Conservation (phyloP, 2,888 invertebrate genomes). For the Lasioglossum zephyrum region DNA sequence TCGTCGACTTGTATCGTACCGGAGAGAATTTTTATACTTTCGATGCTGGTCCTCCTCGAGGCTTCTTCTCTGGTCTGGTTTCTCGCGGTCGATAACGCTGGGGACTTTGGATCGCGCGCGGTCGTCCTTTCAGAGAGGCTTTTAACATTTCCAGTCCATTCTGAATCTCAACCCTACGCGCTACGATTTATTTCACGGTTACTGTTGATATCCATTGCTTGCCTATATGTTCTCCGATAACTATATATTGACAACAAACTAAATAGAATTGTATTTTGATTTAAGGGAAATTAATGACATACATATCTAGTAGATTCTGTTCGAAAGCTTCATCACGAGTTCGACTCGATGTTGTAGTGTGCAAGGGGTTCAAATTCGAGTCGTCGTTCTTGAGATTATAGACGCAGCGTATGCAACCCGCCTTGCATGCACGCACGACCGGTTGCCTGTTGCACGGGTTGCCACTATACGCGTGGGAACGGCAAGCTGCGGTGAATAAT, state of each 20-base stretch:
- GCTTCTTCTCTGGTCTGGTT: not conserved
- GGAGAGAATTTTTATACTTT: conserved; percentile 15
- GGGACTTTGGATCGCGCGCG: not conserved
- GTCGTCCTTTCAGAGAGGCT: not conserved
- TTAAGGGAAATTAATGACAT: not conserved
- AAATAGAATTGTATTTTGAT: not conserved
- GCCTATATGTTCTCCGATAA: not conserved
- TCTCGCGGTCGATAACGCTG: not conserved
- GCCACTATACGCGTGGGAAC: not conserved
- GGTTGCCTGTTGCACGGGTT: not conserved
- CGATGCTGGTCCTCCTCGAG: conserved; percentile 10
- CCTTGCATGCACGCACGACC: not conserved
- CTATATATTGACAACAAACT: not conserved
- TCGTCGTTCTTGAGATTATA: not conserved
- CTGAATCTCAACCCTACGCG: not conserved
- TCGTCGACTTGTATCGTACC: not conserved
- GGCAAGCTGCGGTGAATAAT: not conserved
- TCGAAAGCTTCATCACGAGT: not conserved
- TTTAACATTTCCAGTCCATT: not conserved
- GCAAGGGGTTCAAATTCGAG: not conserved
- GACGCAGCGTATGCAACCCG: not conserved
- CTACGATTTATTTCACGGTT: not conserved
- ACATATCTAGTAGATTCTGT: not conserved
- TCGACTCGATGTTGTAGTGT: not conserved
- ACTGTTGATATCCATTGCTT: not conserved